Percentiles rank a stretch among this genome's conserved stretches.
Conservation (phyloP, 2,888 invertebrate species). For the Phorcus lineatus region DNA sequence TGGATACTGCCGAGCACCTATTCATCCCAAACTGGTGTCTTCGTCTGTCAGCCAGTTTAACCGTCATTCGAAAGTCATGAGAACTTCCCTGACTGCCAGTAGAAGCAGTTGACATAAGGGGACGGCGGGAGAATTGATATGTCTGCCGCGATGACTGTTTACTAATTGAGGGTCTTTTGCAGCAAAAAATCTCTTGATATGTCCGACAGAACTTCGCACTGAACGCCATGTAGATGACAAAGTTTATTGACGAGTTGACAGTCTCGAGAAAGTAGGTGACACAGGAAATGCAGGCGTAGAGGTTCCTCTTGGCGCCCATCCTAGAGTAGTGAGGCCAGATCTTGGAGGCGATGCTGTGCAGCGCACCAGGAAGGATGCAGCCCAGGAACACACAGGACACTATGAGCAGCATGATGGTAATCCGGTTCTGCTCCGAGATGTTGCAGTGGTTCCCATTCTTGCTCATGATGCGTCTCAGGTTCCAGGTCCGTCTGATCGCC, state of each 20-base stretch:
- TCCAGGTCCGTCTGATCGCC: conserved; percentile 56
- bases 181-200: conserved; percentile 64
- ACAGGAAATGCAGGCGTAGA: conserved; percentile 53
- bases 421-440: conserved; percentile 53
- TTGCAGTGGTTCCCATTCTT: conserved; percentile 32
- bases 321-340: conserved; percentile 51
- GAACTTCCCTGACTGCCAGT: conserved; percentile 8
- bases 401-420: conserved; percentile 63
- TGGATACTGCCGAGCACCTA: background rate
- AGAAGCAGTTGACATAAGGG: conserved; percentile 17
- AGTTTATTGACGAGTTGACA: conserved; percentile 65
- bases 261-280: conserved; percentile 64
- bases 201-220: conserved; percentile 59
- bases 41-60: background rate
- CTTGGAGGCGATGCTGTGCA: conserved; percentile 59
- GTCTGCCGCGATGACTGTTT: conserved; percentile 25
- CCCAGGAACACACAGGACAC: conserved; percentile 63
- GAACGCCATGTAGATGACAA: conserved; percentile 66
- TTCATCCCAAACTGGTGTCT: background rate
- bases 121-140: conserved; percentile 33
- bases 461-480: conserved; percentile 42
- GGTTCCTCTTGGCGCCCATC: conserved; percentile 47
- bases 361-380: conserved; percentile 66
- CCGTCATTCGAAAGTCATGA: background rate
- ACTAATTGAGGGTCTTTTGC: conserved; percentile 36